A percentile compares a stretch with the other conserved stretches of the same genome.
Evolutionary conservation across 1,140 invertebrate genomes (phyloP).

Genomic region (Oedothorax gibbosus): DNA sequence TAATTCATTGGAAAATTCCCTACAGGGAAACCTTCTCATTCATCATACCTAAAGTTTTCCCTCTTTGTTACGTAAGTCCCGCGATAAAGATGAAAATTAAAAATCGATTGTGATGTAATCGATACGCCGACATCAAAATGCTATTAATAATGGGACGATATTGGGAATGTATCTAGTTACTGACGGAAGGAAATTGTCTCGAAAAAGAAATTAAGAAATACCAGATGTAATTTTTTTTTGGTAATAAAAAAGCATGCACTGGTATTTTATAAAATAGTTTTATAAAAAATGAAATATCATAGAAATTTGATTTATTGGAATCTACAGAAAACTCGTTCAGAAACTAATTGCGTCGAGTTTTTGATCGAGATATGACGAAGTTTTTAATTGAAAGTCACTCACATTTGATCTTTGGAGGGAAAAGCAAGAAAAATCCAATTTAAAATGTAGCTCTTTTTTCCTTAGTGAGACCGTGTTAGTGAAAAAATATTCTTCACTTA

Average conservation of each 20-base stretch:
- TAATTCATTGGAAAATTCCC: slow-evolving; percentile 41
- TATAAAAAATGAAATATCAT: slow-evolving; percentile 3
- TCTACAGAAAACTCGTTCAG: background rate
- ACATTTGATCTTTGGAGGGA: background rate
- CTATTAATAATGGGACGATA: slow-evolving; percentile 39
- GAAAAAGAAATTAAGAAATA: slow-evolving; percentile 8
- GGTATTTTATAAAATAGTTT: background rate
- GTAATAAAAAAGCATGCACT: background rate
- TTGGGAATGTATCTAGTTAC: slow-evolving; percentile 23
- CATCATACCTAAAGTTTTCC: slow-evolving; percentile 26
- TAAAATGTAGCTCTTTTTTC: slow-evolving; percentile 12
- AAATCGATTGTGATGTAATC: slow-evolving; percentile 35
- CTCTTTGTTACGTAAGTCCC: background rate
- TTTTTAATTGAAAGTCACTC: slow-evolving; percentile 32
- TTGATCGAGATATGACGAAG: slow-evolving; percentile 10
- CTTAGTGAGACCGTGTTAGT: background rate
- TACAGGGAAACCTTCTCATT: slow-evolving; percentile 1
- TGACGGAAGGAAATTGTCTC: slow-evolving; percentile 1
- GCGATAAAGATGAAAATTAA: slow-evolving; percentile 40
- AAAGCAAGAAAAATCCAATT: slow-evolving; percentile 13
- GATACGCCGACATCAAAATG: slow-evolving; percentile 40
- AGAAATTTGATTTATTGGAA: slow-evolving; percentile 27
- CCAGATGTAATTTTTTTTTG: background rate
- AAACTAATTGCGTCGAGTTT: slow-evolving; percentile 31
- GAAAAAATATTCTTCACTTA: background rate